These are phyloP conservation scores for Dendronephthya gigantea DNA, from an alignment of 64 coral and sea anemone genomes.

Conservation along the genomic window DNA sequence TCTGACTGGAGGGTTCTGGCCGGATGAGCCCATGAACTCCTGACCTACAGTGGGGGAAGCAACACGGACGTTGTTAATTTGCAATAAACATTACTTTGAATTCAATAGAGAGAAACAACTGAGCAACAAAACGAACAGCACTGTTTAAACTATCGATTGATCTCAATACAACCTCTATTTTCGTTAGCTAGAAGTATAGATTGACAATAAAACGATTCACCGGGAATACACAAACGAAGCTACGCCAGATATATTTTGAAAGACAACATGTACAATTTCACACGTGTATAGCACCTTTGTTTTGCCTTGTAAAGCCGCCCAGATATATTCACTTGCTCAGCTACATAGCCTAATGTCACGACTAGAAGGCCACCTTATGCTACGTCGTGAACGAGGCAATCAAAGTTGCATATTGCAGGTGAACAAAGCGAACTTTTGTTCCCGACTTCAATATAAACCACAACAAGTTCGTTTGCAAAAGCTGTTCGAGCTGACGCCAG, in stretches of 20 bases:
- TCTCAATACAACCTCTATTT: background rate
- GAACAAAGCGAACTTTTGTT: background rate
- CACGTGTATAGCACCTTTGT: constrained; percentile 1
- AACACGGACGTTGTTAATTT: background rate
- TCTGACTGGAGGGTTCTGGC: background rate
- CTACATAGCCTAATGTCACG: background rate
- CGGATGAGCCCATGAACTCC: constrained; percentile 4
- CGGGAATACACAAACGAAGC: background rate
- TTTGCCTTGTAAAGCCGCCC: background rate
- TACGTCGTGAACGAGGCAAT: background rate
- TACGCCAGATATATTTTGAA: background rate
- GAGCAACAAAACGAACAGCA: too few relatives aligned
- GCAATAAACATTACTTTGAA: background rate
- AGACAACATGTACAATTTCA: background rate
- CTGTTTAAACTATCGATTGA: background rate
- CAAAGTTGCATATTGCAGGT: background rate
- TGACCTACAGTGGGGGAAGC: background rate
- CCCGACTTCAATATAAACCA: background rate
- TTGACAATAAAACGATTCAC: background rate
- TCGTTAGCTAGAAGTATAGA: background rate
- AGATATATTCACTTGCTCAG: background rate
- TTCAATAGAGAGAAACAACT: too few relatives aligned
- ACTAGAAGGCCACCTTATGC: background rate
- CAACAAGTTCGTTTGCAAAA: background rate
- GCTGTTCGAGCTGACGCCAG: background rate